A percentile compares a stretch with the other conserved stretches of the same genome.
Evolutionary conservation across 2,113 vertebrate species (phyloP).

Genomic region (Notarius lentiginosus): DNA sequence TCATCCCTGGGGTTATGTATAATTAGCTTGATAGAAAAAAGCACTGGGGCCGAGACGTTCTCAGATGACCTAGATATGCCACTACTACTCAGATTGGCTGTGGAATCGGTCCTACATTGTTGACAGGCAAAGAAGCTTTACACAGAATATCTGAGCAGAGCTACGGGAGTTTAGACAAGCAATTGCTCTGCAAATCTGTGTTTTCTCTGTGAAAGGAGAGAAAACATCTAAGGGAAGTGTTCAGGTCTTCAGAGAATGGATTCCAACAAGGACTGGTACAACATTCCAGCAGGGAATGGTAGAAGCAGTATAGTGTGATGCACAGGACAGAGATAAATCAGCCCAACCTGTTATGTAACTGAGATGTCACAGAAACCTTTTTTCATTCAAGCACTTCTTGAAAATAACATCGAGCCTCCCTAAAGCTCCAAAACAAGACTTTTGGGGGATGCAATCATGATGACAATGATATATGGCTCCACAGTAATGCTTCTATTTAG

Average conservation of each 20-base stretch:
- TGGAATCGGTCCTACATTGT: conserved; percentile 23
- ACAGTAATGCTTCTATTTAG: conserved; percentile 35
- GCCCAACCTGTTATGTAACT: conserved; percentile 34
- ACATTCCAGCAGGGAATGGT: conserved; percentile 7
- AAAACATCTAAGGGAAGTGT: conserved; percentile 23
- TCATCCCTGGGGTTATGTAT: conserved; percentile 20
- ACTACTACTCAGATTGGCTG: not conserved
- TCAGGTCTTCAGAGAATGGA: conserved; percentile 32
- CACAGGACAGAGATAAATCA: conserved; percentile 41
- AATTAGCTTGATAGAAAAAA: conserved; percentile 37
- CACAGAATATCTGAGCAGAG: conserved; percentile 39
- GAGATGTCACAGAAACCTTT: conserved; percentile 25
- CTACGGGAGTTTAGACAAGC: conserved; percentile 35
- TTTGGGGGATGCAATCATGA: not conserved
- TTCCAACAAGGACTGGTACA: conserved; percentile 47
- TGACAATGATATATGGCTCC: conserved; percentile 32
- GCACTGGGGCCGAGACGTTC: conserved; percentile 11
- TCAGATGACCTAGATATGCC: conserved; percentile 26
- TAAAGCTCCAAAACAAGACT: conserved; percentile 19
- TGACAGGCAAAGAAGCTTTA: conserved; percentile 4
- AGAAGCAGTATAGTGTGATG: conserved; percentile 29
- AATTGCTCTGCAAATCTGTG: conserved; percentile 40
- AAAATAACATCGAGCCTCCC: conserved; percentile 14
- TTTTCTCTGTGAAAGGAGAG: conserved; percentile 24
- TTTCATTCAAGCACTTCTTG: conserved; percentile 35